These are phyloP conservation scores for Mustela nigripes DNA, from an alignment of 2,113 vertebrate species.

Conservation along the genomic window DNA sequence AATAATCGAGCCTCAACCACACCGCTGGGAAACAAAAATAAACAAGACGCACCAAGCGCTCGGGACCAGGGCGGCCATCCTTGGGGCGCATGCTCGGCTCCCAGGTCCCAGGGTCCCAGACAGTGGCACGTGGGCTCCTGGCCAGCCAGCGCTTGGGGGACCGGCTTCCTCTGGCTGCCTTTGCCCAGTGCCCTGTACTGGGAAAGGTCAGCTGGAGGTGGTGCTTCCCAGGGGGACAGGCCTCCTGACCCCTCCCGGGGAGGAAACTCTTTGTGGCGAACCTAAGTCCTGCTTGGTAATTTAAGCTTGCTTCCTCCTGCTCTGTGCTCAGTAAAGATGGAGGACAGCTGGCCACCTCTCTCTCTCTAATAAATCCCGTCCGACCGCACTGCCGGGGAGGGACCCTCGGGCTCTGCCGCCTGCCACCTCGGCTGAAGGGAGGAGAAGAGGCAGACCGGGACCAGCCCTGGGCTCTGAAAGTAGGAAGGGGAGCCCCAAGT, in stretches of 20 bases:
- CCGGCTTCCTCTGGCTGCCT: not conserved
- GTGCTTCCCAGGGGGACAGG: not conserved
- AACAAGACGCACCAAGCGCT: not conserved
- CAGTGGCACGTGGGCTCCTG: accelerated
- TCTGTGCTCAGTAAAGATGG: not conserved
- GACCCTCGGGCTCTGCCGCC: not conserved
- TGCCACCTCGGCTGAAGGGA: not conserved
- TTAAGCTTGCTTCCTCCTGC: conserved; percentile 59
- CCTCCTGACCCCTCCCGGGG: not conserved
- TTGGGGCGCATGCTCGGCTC: not conserved
- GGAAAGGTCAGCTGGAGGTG: conserved; percentile 63
- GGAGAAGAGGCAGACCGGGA: not conserved
- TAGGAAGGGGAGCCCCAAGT: not conserved
- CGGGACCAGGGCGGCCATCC: not conserved
- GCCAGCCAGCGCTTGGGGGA: accelerated
- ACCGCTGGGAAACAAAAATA: conserved; percentile 60
- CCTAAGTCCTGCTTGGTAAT: conserved; percentile 50
- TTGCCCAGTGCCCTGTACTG: not conserved
- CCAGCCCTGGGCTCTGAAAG: not conserved
- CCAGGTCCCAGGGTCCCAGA: not conserved
- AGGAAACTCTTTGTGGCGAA: conserved; percentile 35
- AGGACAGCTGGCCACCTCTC: conserved; percentile 71
- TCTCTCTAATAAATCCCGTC: conserved; percentile 64
- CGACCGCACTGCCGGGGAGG: not conserved
- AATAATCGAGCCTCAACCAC: conserved; percentile 36